Evolutionary conservation across 2,113 vertebrate genomes (phyloP), one percentile per base, ranked within the genome.

Genomic region (Bos javanicus): DNA sequence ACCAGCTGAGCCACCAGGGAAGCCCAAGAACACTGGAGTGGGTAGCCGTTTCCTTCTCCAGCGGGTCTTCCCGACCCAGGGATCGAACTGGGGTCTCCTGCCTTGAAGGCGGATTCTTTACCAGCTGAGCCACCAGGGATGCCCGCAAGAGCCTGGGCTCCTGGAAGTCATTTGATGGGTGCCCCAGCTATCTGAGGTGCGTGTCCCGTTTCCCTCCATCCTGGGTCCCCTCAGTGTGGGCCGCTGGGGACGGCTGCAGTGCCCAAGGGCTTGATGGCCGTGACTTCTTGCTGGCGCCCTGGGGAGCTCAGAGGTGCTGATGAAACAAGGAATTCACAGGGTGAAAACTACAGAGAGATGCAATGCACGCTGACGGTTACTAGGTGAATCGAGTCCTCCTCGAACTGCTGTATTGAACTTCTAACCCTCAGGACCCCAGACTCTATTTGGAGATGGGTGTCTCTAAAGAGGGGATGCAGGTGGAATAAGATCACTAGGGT

Each of bases 371-470:
- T 52, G 46, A 11, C 0, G 10, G 30, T n/a, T 21, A 33, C 16
- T 0, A 1, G 46, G 28, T 52, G 48, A n/a, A 21, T 2, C 1
- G 17, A 11, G 48, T 52, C 5, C 48, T 50, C 30, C 28, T 15
- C 14, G 0, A 11, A 33, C 48, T 12, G 46, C 48, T 7, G 16
- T 21, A 12, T 21, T 33, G 78, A 21, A 13, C 9, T 3, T 12
- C 78, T 13, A 30, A 33, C 16, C 48, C 30, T 30, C 10, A 52
- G 30, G 48, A n/a, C 28, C 30, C 30, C 48, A 52, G 30, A 12
- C 48, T 81, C 28, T 81, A 0, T 52, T 33, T 81, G 78, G 30
- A 81, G 26, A 80, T 3, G 26, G 23, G 26, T 19, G 48, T 81
- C 48, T 81, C 30, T 6, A n/a, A 52, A 33, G 48, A 81, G 78